These are phyloP conservation scores for Sarcophaga rosellei DNA, from an alignment of 2,888 invertebrate species.

Conservation along the genomic window DNA sequence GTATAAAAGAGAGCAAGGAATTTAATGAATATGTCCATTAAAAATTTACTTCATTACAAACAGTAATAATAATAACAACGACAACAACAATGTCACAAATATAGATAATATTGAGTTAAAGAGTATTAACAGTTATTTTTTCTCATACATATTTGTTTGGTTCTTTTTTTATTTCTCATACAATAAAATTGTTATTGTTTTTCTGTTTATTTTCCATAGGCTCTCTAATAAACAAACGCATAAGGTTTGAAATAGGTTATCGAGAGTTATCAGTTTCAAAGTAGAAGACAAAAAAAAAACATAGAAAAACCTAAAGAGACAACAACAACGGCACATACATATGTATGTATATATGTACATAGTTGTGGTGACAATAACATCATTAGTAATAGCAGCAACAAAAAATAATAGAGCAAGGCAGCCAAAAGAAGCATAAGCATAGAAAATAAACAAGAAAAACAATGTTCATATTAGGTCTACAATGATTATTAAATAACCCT, in stretches of 20 bases:
- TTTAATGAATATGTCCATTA: no score
- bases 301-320: conserved; percentile 34
- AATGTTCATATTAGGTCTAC: no score
- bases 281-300: conserved; percentile 16
- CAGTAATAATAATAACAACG: not conserved
- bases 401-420: conserved; percentile 27
- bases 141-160: conserved; percentile 5
- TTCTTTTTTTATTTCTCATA: not conserved
- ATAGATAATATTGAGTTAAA: conserved; percentile 32
- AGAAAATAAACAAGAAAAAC: conserved; percentile 27
- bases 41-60: no score
- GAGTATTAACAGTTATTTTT: conserved; percentile 47
- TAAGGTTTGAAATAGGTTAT: conserved; percentile 67
- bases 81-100: conserved; percentile 4
- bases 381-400: conserved; percentile 19
- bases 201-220: not conserved
- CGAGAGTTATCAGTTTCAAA: conserved; percentile 63
- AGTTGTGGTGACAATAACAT: conserved; percentile 63
- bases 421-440: conserved; percentile 9
- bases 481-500: no score
- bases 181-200: not conserved
- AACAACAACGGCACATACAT: not conserved
- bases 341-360: conserved; percentile 14
- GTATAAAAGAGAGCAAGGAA: no score
- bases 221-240: conserved; percentile 39